Evolutionary conservation across 1,140 invertebrate genomes (phyloP), one percentile per base, ranked within the genome.

Genomic region (Pomacea maculata): DNA sequence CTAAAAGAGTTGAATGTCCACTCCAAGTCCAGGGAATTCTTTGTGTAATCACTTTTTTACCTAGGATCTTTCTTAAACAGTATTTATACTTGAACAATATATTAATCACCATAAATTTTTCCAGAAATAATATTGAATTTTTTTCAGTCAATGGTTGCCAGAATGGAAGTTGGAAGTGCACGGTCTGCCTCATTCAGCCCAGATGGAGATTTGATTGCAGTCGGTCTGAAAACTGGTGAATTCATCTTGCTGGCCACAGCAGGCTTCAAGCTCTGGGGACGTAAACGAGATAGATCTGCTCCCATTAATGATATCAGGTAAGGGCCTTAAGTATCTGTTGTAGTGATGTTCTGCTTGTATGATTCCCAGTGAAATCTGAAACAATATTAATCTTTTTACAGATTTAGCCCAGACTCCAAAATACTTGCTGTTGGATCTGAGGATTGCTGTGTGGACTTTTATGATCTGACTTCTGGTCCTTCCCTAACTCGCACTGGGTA

Each of bases 191-290:
- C 85, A 12, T 91, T 88, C 81, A 90, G 87, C 82, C 78, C 86
- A 57, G 87, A 90, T 88, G 91, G 91, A 45, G 89, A 91, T 71
- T 80, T 89, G 80, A 86, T 91, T 45, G 91, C 89, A 74, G 89
- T 91, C 21, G 91, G 91, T 12, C 80, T 91, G 14, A 90, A 91
- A 74, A 91, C 89, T 83, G 91, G 91, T 61, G 89, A 90, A 80
- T 89, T 92, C 75, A 57, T 89, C 0, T 76, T 92, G 12, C 77
- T 92, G 19, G 79, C 84, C 10, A 82, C 86, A 12, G 85, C 88
- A 57, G 88, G 84, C 0, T 84, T 91, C 29, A 89, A 88, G 72
- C 67, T 89, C 3, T 88, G 87, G 85, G 88, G 86, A 11, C 86
- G 87, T 29, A 87, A 87, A 45, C 84, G 89, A 74, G 90, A 91